A percentile compares a stretch with the other conserved stretches of the same genome.
Conservation (phyloP, 37 sponge, comb jelly and placozoan genomes). For the Cladorhizidae sp. region DNA sequence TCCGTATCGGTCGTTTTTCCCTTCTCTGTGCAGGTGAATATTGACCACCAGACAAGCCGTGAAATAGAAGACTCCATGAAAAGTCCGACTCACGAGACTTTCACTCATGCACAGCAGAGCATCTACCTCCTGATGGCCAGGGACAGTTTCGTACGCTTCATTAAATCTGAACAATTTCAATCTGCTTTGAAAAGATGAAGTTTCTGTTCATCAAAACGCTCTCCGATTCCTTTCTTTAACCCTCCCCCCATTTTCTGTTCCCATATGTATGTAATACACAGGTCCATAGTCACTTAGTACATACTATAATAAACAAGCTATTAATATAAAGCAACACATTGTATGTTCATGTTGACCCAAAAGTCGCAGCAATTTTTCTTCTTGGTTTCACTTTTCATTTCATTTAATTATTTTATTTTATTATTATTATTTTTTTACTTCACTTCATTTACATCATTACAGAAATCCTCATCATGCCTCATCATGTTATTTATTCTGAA, state of each 20-base stretch:
- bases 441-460: too few relatives aligned
- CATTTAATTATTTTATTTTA: too few relatives aligned
- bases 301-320: too few relatives aligned
- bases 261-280: too few relatives aligned
- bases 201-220: neutral
- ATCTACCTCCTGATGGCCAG: conserved; percentile 68
- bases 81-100: conserved; percentile 11
- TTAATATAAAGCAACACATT: too few relatives aligned
- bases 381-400: too few relatives aligned
- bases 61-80: conserved; percentile 24
- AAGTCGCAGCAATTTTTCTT: too few relatives aligned
- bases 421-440: too few relatives aligned
- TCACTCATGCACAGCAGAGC: conserved; percentile 49
- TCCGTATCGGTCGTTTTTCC: neutral
- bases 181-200: conserved; percentile 33
- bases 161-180: conserved; percentile 40
- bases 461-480: too few relatives aligned
- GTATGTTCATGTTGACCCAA: too few relatives aligned
- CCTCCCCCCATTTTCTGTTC: neutral
- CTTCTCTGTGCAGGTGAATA: conserved; percentile 55
- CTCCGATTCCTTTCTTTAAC: neutral
- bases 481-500: too few relatives aligned
- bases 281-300: too few relatives aligned
- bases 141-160: conserved; percentile 69
- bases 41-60: conserved; percentile 32